Percentiles rank a stretch among this genome's conserved stretches.
phyloP scores from a whole-genome alignment of 1,140 invertebrate genomes.

The Drosophila bocki region DNA sequence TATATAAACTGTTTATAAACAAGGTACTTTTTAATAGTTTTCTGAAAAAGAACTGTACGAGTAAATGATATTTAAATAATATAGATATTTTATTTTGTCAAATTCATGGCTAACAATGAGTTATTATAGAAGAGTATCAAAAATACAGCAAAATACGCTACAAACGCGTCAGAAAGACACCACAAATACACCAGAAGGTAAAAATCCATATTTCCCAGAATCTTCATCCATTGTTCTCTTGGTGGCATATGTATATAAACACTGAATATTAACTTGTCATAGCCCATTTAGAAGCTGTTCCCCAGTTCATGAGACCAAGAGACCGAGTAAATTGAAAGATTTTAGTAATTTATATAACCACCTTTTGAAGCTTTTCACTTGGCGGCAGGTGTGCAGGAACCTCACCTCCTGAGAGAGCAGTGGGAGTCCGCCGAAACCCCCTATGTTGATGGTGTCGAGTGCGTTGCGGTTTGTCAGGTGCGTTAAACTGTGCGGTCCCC shows the following conservation, averaged over 20 bases:
- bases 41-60: not conserved
- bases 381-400: not conserved
- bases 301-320: not conserved
- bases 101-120: not conserved
- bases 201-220: not conserved
- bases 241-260: not conserved
- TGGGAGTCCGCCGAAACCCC: not conserved
- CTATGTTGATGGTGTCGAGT: constrained; percentile 30
- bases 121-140: not conserved
- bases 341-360: constrained; percentile 18
- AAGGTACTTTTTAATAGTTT: not conserved
- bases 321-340: constrained; percentile 13
- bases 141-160: not conserved
- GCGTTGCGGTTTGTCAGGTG: constrained; percentile 56
- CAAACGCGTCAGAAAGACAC: not conserved
- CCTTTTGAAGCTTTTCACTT: not conserved
- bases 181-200: not conserved
- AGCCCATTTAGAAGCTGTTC: not conserved
- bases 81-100: too few relatives aligned
- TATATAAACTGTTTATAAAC: not conserved
- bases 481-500: constrained; percentile 54
- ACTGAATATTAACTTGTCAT: not conserved
- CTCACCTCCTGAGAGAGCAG: not conserved
- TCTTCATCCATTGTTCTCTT: not conserved
- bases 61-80: too few relatives aligned